Evolutionary conservation across 2,888 invertebrate genomes (phyloP), one percentile per base, ranked within the genome.

Genomic region (Caenorhabditis sulstoni): DNA sequence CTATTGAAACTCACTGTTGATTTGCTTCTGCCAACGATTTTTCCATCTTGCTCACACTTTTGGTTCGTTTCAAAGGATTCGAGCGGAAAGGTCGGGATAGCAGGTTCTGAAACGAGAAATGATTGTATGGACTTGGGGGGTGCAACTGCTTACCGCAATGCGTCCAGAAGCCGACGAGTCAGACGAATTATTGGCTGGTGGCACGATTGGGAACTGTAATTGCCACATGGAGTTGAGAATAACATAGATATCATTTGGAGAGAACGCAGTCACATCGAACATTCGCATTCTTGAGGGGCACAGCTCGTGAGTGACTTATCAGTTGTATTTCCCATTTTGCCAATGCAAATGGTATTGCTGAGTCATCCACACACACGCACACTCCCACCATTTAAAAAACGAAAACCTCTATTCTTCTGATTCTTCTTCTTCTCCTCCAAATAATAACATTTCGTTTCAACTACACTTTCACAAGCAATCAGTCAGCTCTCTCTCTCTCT

Each of bases 1-100:
- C n/a, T n/a, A n/a, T n/a, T n/a, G 29, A 29, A 45, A 81, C 83
- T 71, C 47, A 83, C 83, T 78, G 71, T 65, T 83, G 83, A 37
- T 75, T 68, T 7, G 67, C 55, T 53, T 74, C 81, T 41, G 70
- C 47, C 16, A 68, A 47, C 5, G 65, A 53, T 55, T 84, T 84
- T 47, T 86, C 89, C 78, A 90, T 76, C 71, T 90, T 90, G 59
- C 89, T 87, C 37, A 90, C 90, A 78, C 90, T 90, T 67, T 90
- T 90, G 44, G 90, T 89, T 57, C 90, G 81, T 79, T 90, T 90
- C 70, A 90, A 65, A 12, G 89, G 88, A 80, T 89, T 90, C 55
- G 85, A 79, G 39, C 87, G 87, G 79, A 89, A 88, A 7, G 88
- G 90, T 44, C 87, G 81, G 11, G 89, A 81, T 44, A 90, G 74